Conservation (phyloP, 2,888 invertebrate genomes). For the Hermaeophaga mercurialis region DNA sequence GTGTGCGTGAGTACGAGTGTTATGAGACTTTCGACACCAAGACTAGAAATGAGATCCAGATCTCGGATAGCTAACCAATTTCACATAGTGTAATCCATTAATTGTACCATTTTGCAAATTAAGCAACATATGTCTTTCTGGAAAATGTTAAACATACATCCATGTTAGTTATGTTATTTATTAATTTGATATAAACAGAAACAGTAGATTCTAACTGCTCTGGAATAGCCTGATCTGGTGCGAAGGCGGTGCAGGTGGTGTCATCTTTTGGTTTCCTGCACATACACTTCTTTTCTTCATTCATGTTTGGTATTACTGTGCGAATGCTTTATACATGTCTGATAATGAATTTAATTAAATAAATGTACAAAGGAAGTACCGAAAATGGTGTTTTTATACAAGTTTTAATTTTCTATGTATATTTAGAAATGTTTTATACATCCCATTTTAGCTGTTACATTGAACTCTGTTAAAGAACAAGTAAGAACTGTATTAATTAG, state of each 20-base stretch:
- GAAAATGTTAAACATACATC: constrained; percentile 59
- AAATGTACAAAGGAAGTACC: constrained; percentile 63
- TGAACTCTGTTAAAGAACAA: constrained; percentile 53
- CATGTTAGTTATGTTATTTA: constrained; percentile 58
- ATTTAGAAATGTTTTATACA: constrained; percentile 54
- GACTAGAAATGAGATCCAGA: constrained; percentile 47
- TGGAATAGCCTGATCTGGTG: constrained; percentile 52
- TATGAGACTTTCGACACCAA: constrained; percentile 41
- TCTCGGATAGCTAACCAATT: constrained; percentile 53
- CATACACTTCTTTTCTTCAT: constrained; percentile 57
- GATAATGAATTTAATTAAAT: constrained; percentile 60
- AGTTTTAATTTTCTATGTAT: constrained; percentile 59
- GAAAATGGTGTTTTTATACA: constrained; percentile 60
- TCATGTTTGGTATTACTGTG: constrained; percentile 62
- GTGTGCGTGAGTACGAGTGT: constrained; percentile 40
- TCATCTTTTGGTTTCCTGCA: constrained; percentile 49
- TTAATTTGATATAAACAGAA: constrained; percentile 44
- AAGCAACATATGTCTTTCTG: constrained; percentile 58
- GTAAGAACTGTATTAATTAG: constrained; percentile 49
- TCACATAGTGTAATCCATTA: constrained; percentile 56
- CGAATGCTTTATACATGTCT: constrained; percentile 64
- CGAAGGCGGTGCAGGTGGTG: constrained; percentile 31
- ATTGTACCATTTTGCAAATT: constrained; percentile 61
- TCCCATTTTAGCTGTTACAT: constrained; percentile 53
- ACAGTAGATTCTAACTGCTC: constrained; percentile 42